Base-by-base conservation (phyloP, 1,140 invertebrate species). In the Drosophila ironensis region DNA sequence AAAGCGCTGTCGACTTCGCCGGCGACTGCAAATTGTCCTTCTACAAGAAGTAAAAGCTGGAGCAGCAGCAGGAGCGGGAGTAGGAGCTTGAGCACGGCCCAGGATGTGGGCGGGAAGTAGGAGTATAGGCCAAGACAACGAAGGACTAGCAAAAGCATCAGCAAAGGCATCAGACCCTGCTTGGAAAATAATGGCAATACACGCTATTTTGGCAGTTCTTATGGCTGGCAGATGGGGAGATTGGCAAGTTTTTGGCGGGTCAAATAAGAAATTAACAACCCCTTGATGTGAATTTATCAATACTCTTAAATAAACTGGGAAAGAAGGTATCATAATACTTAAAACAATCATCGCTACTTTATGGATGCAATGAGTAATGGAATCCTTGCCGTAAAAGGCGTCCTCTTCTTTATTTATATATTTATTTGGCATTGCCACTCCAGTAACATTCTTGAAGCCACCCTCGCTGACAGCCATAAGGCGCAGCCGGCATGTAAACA, bases 171-270 rank as follows among this genome's bases (percentile, higher is more conserved):
- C 44, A 77, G 42, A 37, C 38, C 25, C n/a, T 48, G 54, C 48
- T 61, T 53, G 42, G 64, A 56, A 86, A 70, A 78, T 86, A 86
- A 86, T 86, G 74, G 73, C 80, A 71, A 74, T 80, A 78, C 78
- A 84, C 61, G 73, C 73, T 84, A 70, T 70, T 81, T 60, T 66
- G 80, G 78, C 72, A 70, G 69, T 70, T 73, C 47, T 41, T 40
- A 57, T 22, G 60, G 28, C 35, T 25, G 20, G n/a, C 8, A 28
- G 71, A 44, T n/a, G 64, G 70, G 48, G 0, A 2, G 56, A 0
- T 12, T 37, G 6, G 5, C 6, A 22, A 35, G 11, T 51, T 33
- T n/a, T n/a, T n/a, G n/a, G n/a, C n/a, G n/a, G n/a, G n/a, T n/a
- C n/a, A n/a, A n/a, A n/a, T n/a, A n/a, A n/a, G n/a, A n/a, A n/a